Conservation (phyloP, 2,113 vertebrate species). For the Colossoma macropomum region DNA sequence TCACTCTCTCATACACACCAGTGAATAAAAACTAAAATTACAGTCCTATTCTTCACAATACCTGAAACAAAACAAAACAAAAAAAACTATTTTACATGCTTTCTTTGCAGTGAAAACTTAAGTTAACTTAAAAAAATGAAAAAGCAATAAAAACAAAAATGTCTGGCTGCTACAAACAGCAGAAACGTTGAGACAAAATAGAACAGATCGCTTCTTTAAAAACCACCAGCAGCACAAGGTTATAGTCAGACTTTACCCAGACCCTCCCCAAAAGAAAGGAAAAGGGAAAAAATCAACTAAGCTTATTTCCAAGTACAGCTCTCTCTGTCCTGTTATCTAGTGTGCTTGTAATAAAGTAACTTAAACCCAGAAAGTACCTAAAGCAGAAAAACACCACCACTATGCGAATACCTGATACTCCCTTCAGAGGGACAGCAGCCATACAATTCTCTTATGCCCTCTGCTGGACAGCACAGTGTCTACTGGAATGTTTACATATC, state of each 20-base stretch:
- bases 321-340: constrained; percentile 27
- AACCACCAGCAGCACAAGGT: constrained; percentile 48
- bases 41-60: constrained; percentile 43
- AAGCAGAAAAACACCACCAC: constrained; percentile 44
- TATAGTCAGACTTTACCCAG: constrained; percentile 33
- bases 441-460: constrained; percentile 49
- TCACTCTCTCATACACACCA: constrained; percentile 24
- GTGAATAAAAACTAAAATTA: constrained; percentile 44
- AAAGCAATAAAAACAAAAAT: constrained; percentile 46
- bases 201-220: constrained; percentile 30
- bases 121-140: constrained; percentile 54
- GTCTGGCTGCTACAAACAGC: constrained; percentile 40
- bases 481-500: constrained; percentile 65
- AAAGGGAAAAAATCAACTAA: constrained; percentile 32
- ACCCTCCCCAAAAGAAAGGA: neutral
- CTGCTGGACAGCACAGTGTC: constrained; percentile 61
- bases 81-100: constrained; percentile 51
- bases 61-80: constrained; percentile 43
- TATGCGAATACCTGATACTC: constrained; percentile 54
- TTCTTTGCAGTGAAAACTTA: constrained; percentile 43
- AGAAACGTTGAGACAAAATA: constrained; percentile 41
- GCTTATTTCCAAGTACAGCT: constrained; percentile 44
- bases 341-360: constrained; percentile 47
- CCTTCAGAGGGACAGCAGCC: constrained; percentile 60
- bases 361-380: constrained; percentile 46